Conservation (phyloP, 2,113 vertebrate genomes). For the Neolamprologus sp. region DNA sequence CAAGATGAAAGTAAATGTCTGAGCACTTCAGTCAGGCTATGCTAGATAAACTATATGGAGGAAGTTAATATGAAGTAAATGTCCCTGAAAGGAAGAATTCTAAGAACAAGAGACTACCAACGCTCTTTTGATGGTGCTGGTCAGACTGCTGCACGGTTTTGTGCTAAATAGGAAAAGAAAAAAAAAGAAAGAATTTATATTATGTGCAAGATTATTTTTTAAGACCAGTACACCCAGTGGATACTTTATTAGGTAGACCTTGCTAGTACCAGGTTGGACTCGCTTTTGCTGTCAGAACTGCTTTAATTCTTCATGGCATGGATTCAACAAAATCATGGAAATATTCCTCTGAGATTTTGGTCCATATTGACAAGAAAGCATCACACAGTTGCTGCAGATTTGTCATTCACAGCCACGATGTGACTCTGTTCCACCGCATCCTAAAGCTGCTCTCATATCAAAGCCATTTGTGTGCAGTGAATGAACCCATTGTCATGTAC, state of each 20-base stretch:
- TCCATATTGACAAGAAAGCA: neutral
- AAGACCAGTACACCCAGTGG: neutral
- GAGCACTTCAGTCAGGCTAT: slow-evolving; percentile 19
- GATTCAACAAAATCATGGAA: neutral
- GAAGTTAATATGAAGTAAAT: slow-evolving; percentile 16
- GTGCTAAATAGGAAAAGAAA: neutral
- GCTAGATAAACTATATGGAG: neutral
- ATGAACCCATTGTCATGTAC: neutral
- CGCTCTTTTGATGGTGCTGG: neutral
- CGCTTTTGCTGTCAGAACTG: rapidly evolving
- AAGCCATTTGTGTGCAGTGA: neutral
- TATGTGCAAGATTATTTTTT: neutral
- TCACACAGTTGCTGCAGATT: neutral
- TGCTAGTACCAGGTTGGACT: neutral
- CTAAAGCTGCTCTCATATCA: neutral
- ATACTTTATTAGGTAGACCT: neutral
- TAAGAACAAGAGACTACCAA: neutral
- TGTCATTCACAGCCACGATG: neutral
- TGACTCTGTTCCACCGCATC: neutral
- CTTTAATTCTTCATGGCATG: neutral
- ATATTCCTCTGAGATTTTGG: neutral
- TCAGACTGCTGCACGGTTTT: neutral
- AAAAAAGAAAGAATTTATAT: neutral
- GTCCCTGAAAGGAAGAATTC: slow-evolving; percentile 29
- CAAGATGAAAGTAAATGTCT: slow-evolving; percentile 52